Evolutionary conservation across 2,797 vertebrate species (phyloP).

Genomic region (Bradypodion ventrale): DNA sequence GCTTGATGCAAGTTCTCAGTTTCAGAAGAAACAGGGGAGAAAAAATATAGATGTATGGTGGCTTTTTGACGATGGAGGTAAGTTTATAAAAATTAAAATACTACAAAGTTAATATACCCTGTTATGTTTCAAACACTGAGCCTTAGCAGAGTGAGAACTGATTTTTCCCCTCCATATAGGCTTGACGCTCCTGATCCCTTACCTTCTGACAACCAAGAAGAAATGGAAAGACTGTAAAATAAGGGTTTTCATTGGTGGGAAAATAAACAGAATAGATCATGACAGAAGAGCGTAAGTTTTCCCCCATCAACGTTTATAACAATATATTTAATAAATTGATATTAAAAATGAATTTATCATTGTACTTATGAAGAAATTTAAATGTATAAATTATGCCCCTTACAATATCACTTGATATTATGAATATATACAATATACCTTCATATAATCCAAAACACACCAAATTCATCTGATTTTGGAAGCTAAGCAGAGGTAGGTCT

Average conservation of each 20-base stretch:
- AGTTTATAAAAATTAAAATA: conserved; percentile 17
- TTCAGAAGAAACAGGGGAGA: conserved; percentile 95
- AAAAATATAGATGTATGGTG: conserved; percentile 98
- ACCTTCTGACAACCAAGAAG: conserved; percentile 93
- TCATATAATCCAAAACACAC: too few relatives aligned
- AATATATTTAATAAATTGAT: not conserved
- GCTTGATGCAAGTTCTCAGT: conserved; percentile 89
- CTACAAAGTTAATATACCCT: not conserved
- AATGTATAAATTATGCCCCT: not conserved
- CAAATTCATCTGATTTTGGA: too few relatives aligned
- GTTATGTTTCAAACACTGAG: not conserved
- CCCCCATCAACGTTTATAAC: not conserved
- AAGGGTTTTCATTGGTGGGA: conserved; percentile 97
- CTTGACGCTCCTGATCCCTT: conserved; percentile 93
- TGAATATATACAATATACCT: too few relatives aligned
- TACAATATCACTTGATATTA: not conserved
- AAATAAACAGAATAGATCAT: conserved; percentile 97
- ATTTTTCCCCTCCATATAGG: conserved; percentile 75
- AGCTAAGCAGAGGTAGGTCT: too few relatives aligned
- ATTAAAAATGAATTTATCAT: not conserved
- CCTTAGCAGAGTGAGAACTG: not conserved
- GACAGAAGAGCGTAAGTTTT: conserved; percentile 93
- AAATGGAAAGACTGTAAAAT: conserved; percentile 97
- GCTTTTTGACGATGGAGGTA: conserved; percentile 98
- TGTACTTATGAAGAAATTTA: not conserved